A percentile compares a stretch with the other conserved stretches of the same genome.
Conservation (phyloP, 2,797 vertebrate species). For the Otolemur crassicaudatus region DNA sequence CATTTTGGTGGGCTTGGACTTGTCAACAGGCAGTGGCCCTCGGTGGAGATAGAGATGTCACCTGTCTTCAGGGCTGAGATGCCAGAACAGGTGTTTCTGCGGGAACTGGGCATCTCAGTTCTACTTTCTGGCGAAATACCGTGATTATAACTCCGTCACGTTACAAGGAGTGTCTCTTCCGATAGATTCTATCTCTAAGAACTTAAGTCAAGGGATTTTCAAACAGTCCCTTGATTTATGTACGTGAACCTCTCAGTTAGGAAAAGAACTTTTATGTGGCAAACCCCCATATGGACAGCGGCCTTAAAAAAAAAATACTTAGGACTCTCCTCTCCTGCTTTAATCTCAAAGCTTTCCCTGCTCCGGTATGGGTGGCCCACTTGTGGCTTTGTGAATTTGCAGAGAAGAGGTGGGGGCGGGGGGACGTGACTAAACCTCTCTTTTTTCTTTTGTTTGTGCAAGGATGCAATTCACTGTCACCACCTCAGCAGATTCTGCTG, state of each 20-base stretch:
- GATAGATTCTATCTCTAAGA: constrained; percentile 82
- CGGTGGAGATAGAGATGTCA: constrained; percentile 84
- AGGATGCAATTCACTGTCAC: constrained; percentile 53
- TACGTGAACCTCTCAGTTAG: constrained; percentile 61
- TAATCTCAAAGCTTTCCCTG: neutral
- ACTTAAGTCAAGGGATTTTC: constrained; percentile 85
- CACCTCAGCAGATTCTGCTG: constrained; percentile 73
- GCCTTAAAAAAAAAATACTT: constrained; percentile 74
- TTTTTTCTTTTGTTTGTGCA: constrained; percentile 63
- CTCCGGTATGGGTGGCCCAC: neutral
- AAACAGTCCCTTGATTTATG: constrained; percentile 81
- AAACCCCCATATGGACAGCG: constrained; percentile 52
- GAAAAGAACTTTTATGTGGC: constrained; percentile 82
- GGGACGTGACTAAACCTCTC: neutral
- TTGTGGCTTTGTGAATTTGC: neutral
- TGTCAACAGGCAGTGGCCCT: constrained; percentile 76
- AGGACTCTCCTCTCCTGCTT: constrained; percentile 23
- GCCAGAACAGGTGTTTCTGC: constrained; percentile 71
- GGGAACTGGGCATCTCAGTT: constrained; percentile 65
- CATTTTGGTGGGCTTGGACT: constrained; percentile 80
- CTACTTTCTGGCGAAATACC: constrained; percentile 65
- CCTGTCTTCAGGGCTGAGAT: constrained; percentile 70
- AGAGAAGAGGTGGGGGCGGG: neutral
- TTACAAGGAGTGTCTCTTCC: constrained; percentile 78
- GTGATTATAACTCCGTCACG: constrained; percentile 82